phyloP scores from a whole-genome alignment of 1,140 invertebrate genomes.

The Matsumurasca onukii region DNA sequence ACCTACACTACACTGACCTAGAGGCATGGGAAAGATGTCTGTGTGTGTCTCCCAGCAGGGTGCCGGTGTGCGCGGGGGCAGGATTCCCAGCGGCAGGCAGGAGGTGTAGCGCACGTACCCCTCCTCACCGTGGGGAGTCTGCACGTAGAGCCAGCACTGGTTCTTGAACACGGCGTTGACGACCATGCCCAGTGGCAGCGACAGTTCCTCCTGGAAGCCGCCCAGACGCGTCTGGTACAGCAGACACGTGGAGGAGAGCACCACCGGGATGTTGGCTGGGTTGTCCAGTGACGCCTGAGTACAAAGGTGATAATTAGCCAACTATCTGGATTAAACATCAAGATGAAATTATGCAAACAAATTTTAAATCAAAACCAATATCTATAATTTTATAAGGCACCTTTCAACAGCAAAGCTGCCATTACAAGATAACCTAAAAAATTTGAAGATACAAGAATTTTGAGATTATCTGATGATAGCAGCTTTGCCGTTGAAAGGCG shows the following conservation, averaged over 20 bases:
- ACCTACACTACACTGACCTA: constrained; percentile 44
- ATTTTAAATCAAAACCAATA: no score
- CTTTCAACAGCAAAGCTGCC: no score
- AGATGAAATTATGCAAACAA: no score
- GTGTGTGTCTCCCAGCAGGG: constrained; percentile 78
- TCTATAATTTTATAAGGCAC: no score
- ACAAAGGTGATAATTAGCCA: constrained; percentile 18
- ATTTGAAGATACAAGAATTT: no score
- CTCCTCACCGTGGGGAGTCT: constrained; percentile 73
- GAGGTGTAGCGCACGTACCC: constrained; percentile 60
- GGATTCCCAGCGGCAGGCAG: constrained; percentile 71
- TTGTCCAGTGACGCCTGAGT: constrained; percentile 66
- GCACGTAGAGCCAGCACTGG: constrained; percentile 77
- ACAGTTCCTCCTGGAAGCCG: constrained; percentile 66
- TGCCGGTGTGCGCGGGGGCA: constrained; percentile 52
- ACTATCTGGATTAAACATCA: no score
- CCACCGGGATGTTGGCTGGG: constrained; percentile 79
- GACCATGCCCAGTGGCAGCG: constrained; percentile 74
- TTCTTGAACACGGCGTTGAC: constrained; percentile 84
- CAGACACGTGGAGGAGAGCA: constrained; percentile 69
- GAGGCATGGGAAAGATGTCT: constrained; percentile 71
- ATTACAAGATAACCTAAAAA: no score
- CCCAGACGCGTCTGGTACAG: constrained; percentile 70
- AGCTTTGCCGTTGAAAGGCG: no score
- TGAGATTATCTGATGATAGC: no score